A percentile compares a stretch with the other conserved stretches of the same genome.
Evolutionary conservation across 2,113 vertebrate genomes (phyloP).

Genomic region (Charadrius vociferus): DNA sequence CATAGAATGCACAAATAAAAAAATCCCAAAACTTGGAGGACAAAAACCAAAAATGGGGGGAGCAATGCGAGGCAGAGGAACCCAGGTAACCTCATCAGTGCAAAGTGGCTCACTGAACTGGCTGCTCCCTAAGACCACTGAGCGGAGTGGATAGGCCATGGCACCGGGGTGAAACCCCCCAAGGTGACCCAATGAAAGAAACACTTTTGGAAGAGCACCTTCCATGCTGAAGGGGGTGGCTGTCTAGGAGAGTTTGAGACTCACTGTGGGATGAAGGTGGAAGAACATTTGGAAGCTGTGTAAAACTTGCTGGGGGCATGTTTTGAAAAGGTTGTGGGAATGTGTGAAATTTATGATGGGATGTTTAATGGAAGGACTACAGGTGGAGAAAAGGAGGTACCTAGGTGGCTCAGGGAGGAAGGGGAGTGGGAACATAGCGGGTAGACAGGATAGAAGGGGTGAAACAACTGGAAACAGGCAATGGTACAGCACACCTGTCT

Average conservation of each 20-base stretch:
- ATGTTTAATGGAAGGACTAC: neutral
- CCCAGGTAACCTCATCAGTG: neutral
- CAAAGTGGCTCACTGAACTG: neutral
- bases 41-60: neutral
- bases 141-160: neutral
- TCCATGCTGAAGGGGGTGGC: fast-evolving
- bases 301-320: neutral
- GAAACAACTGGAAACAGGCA: neutral
- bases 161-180: neutral
- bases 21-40: fast-evolving
- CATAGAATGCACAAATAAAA: neutral
- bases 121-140: neutral
- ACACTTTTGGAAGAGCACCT: neutral
- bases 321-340: neutral
- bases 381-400: neutral
- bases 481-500: neutral
- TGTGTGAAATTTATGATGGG: neutral
- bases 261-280: neutral
- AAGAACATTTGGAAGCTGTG: neutral
- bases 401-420: neutral
- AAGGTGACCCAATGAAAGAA: neutral
- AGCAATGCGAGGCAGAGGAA: neutral
- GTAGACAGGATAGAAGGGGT: neutral
- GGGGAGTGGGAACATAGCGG: neutral
- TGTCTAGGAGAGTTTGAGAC: neutral